Conservation (phyloP, 2,113 vertebrate species). For the Urocynchramus pylzowi region DNA sequence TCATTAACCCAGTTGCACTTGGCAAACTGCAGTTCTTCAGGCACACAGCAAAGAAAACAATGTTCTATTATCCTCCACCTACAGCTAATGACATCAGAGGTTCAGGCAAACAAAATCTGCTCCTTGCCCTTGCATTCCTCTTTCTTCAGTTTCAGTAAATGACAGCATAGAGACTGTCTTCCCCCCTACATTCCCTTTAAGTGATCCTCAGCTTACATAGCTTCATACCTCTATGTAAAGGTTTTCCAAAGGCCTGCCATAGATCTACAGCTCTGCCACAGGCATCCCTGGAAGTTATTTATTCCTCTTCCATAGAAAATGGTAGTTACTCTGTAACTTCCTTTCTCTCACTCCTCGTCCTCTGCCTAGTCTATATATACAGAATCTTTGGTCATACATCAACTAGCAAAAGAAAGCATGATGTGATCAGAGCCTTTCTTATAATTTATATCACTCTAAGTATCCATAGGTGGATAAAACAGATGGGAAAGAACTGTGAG, state of each 20-base stretch:
- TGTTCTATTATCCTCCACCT: neutral
- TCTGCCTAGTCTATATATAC: neutral
- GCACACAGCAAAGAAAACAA: neutral
- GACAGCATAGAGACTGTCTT: neutral
- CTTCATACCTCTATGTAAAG: neutral
- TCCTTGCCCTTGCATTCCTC: neutral
- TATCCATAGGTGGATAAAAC: constrained; percentile 67
- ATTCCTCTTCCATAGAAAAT: neutral
- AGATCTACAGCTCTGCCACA: neutral
- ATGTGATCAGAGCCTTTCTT: neutral
- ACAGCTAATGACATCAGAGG: neutral
- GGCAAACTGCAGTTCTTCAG: neutral
- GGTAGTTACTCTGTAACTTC: neutral
- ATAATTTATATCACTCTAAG: constrained; percentile 24
- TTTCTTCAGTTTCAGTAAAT: neutral
- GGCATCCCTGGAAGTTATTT: neutral
- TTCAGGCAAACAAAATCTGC: constrained; percentile 13
- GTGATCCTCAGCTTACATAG: neutral
- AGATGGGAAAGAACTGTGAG: constrained; percentile 61
- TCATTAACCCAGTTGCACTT: neutral
- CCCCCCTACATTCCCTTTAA: fast-evolving
- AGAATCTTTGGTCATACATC: neutral
- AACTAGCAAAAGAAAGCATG: neutral
- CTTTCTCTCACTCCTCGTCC: neutral
- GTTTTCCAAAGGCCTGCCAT: neutral